These are phyloP conservation scores for Sialis lutaria DNA, from an alignment of 2,888 invertebrate species.

Conservation along the genomic window DNA sequence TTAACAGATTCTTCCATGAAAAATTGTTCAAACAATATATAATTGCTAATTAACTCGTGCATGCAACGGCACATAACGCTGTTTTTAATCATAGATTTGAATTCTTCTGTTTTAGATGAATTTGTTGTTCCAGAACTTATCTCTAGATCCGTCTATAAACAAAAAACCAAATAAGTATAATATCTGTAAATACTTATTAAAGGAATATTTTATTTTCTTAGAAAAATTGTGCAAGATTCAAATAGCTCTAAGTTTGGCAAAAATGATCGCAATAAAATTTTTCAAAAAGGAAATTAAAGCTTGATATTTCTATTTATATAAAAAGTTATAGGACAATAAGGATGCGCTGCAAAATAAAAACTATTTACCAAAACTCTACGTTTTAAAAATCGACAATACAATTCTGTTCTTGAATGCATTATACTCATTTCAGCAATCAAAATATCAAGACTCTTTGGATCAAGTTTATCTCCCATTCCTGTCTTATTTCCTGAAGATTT, in stretches of 20 bases:
- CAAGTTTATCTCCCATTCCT: constrained; percentile 36
- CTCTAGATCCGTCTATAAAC: constrained; percentile 40
- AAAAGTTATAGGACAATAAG: neutral
- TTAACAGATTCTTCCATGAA: constrained; percentile 89
- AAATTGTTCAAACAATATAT: constrained; percentile 82
- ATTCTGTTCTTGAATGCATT: constrained; percentile 75
- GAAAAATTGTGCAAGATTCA: neutral
- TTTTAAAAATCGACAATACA: constrained; percentile 77
- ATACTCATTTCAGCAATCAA: constrained; percentile 80
- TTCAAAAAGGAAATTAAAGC: too few relatives aligned
- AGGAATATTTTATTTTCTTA: constrained; percentile 3
- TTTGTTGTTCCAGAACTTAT: constrained; percentile 33
- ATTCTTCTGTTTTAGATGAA: constrained; percentile 26
- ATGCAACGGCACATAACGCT: constrained; percentile 59
- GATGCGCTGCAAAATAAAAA: neutral
- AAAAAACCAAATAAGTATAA: neutral
- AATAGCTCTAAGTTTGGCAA: neutral
- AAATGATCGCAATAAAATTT: too few relatives aligned
- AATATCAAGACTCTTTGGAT: constrained; percentile 74
- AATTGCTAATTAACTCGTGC: constrained; percentile 72
- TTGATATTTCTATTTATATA: too few relatives aligned
- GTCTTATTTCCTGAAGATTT: constrained; percentile 24
- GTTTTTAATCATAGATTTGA: constrained; percentile 49
- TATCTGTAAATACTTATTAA: constrained; percentile 1
- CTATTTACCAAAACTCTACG: constrained; percentile 49